Evolutionary conservation across 2,797 vertebrate species (phyloP).

Genomic region (Myotis planiceps): DNA sequence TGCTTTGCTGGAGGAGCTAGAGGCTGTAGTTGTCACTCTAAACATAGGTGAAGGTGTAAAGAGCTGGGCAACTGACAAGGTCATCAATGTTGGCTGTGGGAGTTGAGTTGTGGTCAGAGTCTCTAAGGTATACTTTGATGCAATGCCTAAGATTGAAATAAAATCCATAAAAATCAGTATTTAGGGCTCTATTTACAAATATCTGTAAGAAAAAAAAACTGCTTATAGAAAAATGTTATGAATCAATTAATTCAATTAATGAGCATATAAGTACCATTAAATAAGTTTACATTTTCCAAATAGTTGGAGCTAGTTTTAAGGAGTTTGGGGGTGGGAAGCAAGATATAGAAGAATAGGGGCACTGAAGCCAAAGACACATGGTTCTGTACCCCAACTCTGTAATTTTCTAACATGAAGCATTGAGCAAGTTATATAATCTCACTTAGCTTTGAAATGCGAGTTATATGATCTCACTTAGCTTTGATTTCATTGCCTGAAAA

Average conservation of each 20-base stretch:
- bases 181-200: neutral
- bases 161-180: slow-evolving; percentile 26
- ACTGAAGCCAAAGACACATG: neutral
- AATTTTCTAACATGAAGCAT: neutral
- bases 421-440: neutral
- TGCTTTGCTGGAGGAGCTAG: neutral
- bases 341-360: neutral
- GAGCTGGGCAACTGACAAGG: neutral
- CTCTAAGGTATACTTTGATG: neutral
- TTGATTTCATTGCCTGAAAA: neutral
- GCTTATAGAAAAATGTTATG: neutral
- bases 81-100: neutral
- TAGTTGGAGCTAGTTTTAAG: neutral
- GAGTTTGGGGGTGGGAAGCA: neutral
- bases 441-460: neutral
- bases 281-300: neutral
- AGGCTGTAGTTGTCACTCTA: neutral
- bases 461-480: neutral
- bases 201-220: neutral
- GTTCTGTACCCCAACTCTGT: neutral
- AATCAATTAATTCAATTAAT: neutral
- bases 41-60: neutral
- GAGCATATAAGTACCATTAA: neutral
- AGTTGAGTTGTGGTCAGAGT: neutral
- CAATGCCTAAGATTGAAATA: neutral